Base-by-base conservation (phyloP, 2,888 invertebrate species). In the Galerucella calmariensis region DNA sequence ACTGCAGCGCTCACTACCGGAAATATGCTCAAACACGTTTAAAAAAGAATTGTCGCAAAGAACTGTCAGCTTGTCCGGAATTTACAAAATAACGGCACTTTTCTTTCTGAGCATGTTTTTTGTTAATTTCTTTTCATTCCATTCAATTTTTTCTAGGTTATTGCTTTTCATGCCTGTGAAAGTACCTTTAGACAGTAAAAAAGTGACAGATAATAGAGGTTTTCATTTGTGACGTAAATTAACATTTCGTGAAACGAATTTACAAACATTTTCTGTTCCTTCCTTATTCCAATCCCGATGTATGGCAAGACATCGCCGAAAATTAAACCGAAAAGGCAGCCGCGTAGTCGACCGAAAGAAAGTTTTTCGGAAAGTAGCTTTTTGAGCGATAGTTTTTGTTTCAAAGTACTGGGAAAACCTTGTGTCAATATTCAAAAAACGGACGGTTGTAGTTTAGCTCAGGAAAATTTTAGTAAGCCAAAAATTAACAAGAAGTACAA, bases 371-470 rank as follows among this genome's bases (percentile, higher is more conserved):
- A 70, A 53, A 78, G 78, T 68, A 81, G 80, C 66, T 71, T 77
- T 66, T 70, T 79, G 44, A 79, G 79, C 61, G 76, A 73, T 53
- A 75, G 67, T 46, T 70, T 77, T 35, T 77, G 78, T 20, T 73
- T 51, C 2, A 76, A 75, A 66, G 72, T 79, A 48, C 63, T 78
- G 24, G 81, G 79, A 56, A 73, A 63, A 48, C 77, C 77, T 14
- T 69, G 72, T 35, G 6, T 48, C 2, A 56, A 51, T 53, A 41
- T 68, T 27, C 24, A 46, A 16, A 65, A 71, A 20, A 46, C 44
- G 27, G 27, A 35, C 14, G 20, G 6, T 35, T 61, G 14, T 27
- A 56, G 10, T 53, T 53, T 61, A 27, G 35, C 35, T 35, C 14
- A 11, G 16, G 20, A 2, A 11, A 4, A 46, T 46, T 46, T 20